A percentile compares a stretch with the other conserved stretches of the same genome.
These are phyloP conservation scores for Silvanus unidentatus DNA, from an alignment of 2,888 invertebrate genomes.

Conservation along the genomic window DNA sequence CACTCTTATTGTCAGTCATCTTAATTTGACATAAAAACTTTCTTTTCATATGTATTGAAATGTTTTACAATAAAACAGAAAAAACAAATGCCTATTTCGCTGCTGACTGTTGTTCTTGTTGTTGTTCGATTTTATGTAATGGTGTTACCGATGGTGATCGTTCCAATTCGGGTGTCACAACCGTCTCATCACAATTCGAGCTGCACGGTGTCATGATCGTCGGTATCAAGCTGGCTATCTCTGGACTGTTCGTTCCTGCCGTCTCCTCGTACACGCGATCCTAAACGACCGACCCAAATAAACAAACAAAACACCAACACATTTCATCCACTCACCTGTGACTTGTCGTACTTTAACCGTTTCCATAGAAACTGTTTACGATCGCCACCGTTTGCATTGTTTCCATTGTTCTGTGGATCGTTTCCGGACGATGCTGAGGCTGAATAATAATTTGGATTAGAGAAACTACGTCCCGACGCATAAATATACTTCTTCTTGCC, in stretches of 20 bases:
- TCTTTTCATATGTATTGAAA: slow-evolving; percentile 8
- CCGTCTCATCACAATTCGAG: slow-evolving; percentile 47
- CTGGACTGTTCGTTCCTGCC: slow-evolving; percentile 54
- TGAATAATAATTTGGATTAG: slow-evolving; percentile 79
- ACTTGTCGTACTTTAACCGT: slow-evolving; percentile 73
- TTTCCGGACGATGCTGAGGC: slow-evolving; percentile 22
- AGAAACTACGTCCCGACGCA: slow-evolving; percentile 65
- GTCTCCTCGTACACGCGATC: slow-evolving; percentile 55
- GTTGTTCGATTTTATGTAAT: slow-evolving; percentile 51
- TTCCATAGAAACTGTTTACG: slow-evolving; percentile 62
- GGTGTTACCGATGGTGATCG: slow-evolving; percentile 52
- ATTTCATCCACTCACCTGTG: slow-evolving; percentile 56
- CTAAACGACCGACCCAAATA: slow-evolving; percentile 37
- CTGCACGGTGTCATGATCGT: slow-evolving; percentile 55
- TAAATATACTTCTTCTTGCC: slow-evolving; percentile 51
- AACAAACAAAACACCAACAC: not conserved
- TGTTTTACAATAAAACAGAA: slow-evolving; percentile 11
- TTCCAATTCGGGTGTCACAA: slow-evolving; percentile 48
- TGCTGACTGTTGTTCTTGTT: no score
- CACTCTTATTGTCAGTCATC: slow-evolving; percentile 43
- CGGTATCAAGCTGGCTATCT: slow-evolving; percentile 63
- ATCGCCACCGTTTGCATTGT: slow-evolving; percentile 36
- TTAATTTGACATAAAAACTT: slow-evolving; percentile 40
- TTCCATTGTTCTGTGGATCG: slow-evolving; percentile 28
- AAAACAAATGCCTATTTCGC: not conserved